These are phyloP conservation scores for Beris morrisii DNA, from an alignment of 2,888 invertebrate genomes.

Conservation along the genomic window DNA sequence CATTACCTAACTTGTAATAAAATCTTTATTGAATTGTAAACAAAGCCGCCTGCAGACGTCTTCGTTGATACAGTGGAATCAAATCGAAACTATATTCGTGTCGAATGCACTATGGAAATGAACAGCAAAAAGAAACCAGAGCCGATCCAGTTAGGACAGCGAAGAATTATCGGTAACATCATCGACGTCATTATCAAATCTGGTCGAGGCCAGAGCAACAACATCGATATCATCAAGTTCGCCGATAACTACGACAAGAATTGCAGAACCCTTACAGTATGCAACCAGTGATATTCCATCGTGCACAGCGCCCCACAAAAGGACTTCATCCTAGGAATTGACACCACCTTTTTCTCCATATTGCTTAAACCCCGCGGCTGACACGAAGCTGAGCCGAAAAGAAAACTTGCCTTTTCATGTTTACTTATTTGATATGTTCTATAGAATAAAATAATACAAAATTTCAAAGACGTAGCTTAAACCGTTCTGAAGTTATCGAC, in stretches of 20 bases:
- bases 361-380: background rate
- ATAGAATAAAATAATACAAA: no score
- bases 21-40: no score
- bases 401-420: no score
- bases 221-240: conserved; percentile 44
- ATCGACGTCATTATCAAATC: conserved; percentile 42
- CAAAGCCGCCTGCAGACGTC: background rate
- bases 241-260: conserved; percentile 25
- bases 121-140: conserved; percentile 37
- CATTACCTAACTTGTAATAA: no score
- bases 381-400: background rate
- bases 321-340: no score
- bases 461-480: no score
- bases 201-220: conserved; percentile 39
- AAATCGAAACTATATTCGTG: conserved; percentile 22
- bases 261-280: background rate
- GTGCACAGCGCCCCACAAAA: no score
- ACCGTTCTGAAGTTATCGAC: no score
- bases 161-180: conserved; percentile 49
- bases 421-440: no score
- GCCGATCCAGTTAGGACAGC: conserved; percentile 41
- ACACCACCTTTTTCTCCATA: no score
- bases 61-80: background rate
- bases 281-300: background rate
- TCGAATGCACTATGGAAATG: conserved; percentile 38